These are phyloP conservation scores for Spodoptera frugiperda DNA, from an alignment of 1,140 invertebrate species.

Conservation along the genomic window DNA sequence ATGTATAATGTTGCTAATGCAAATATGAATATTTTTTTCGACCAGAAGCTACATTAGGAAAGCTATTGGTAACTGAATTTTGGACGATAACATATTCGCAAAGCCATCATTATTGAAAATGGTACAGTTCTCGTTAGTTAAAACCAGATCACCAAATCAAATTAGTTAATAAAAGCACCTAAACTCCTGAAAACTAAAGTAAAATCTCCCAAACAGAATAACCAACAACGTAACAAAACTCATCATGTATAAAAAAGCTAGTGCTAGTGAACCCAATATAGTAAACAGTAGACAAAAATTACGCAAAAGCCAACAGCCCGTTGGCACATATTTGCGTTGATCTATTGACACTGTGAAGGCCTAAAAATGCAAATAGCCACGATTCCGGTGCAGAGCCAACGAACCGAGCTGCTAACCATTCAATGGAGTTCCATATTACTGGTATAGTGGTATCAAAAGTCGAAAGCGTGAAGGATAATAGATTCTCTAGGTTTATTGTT, in stretches of 20 bases:
- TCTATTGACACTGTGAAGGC: conserved; percentile 32
- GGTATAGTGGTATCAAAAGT: conserved; percentile 19
- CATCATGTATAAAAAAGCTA: background rate
- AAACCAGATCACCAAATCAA: no score
- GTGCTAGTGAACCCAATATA: background rate
- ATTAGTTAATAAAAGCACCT: no score
- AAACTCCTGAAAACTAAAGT: no score
- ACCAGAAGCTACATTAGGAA: background rate
- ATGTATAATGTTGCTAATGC: background rate
- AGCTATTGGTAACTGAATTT: no score
- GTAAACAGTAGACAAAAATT: background rate
- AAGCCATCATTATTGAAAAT: no score
- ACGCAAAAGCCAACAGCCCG: background rate
- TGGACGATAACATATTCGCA: no score
- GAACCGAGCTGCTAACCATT: conserved; percentile 33
- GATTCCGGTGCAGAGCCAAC: conserved; percentile 41
- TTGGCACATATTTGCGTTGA: conserved; percentile 24
- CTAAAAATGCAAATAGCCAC: conserved; percentile 42
- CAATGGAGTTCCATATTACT: conserved; percentile 29
- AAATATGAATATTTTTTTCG: background rate
- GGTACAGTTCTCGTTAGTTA: no score
- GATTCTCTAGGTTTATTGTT: background rate
- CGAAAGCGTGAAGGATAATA: background rate
- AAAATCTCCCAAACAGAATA: no score
- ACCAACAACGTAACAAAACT: no score